A percentile compares a stretch with the other conserved stretches of the same genome.
These are phyloP conservation scores for Aurelia aurita DNA, from an alignment of 30 jellyfish, hydroid and myxozoan genomes.

Conservation along the genomic window DNA sequence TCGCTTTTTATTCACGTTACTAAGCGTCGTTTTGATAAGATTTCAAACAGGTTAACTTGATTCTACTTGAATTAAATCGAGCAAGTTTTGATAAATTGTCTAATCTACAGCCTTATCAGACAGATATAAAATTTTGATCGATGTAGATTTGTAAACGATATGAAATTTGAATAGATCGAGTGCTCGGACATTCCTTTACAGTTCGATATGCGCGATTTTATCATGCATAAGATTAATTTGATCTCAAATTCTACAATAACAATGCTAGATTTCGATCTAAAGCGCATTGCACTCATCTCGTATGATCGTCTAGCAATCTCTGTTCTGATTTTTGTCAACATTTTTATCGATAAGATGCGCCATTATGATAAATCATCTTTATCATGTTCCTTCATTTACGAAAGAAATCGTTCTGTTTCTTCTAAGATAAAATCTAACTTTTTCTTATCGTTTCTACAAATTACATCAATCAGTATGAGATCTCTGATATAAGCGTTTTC, in stretches of 20 bases:
- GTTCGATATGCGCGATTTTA: background rate
- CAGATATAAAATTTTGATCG: background rate
- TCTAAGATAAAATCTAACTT: background rate
- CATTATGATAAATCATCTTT: background rate
- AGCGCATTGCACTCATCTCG: slow-evolving; percentile 5
- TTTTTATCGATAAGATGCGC: slow-evolving; percentile 19
- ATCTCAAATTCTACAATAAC: background rate
- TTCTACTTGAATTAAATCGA: background rate
- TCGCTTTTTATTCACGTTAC: background rate
- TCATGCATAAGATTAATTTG: background rate
- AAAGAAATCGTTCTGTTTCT: background rate
- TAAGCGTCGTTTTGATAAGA: slow-evolving; percentile 19
- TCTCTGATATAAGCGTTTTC: slow-evolving; percentile 1
- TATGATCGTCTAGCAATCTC: background rate
- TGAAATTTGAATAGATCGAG: background rate
- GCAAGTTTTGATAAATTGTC: slow-evolving; percentile 18
- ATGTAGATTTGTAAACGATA: no score
- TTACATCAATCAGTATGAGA: background rate
- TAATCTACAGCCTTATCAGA: slow-evolving; percentile 17
- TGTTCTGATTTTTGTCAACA: background rate
- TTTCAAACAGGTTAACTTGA: background rate
- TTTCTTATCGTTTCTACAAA: background rate
- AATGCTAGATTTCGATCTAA: slow-evolving; percentile 13
- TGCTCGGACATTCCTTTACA: slow-evolving; percentile 2
- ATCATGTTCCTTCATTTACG: background rate